These are phyloP conservation scores for Polypterus bichir DNA, from an alignment of 2,113 vertebrate genomes.

Conservation along the genomic window DNA sequence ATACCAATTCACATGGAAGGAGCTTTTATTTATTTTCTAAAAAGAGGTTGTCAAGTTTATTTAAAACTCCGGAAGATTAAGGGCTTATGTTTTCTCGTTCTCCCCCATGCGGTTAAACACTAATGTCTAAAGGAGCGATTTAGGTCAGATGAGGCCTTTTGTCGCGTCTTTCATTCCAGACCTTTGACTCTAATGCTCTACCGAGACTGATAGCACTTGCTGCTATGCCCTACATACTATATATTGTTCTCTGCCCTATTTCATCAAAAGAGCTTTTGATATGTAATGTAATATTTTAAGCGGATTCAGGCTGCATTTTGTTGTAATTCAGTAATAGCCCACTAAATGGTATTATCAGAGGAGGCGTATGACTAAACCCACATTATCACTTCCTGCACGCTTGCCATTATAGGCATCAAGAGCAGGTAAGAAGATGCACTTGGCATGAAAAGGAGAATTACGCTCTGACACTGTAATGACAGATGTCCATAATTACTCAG, in stretches of 20 bases:
- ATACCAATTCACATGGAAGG: too few relatives aligned
- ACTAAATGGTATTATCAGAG: too few relatives aligned
- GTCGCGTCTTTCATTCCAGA: slow-evolving; percentile 15
- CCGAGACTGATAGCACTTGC: slow-evolving; percentile 4
- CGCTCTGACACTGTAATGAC: too few relatives aligned
- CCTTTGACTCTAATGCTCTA: slow-evolving; percentile 4
- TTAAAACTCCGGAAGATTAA: slow-evolving; percentile 12
- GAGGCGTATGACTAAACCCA: too few relatives aligned
- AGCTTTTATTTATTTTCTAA: too few relatives aligned
- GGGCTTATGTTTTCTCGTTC: not conserved
- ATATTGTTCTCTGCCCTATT: slow-evolving; percentile 17
- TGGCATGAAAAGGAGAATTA: too few relatives aligned
- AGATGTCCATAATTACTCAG: too few relatives aligned
- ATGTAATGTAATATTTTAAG: slow-evolving; percentile 13
- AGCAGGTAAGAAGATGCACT: too few relatives aligned
- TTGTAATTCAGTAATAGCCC: slow-evolving; percentile 18
- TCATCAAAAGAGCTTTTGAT: slow-evolving; percentile 11
- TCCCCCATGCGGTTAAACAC: slow-evolving; percentile 5
- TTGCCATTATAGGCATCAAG: too few relatives aligned
- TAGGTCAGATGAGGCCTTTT: slow-evolving; percentile 17
- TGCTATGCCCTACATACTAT: slow-evolving; percentile 17
- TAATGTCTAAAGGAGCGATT: slow-evolving; percentile 24
- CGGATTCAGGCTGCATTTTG: slow-evolving; percentile 13
- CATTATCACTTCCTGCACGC: too few relatives aligned
- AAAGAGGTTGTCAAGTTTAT: slow-evolving; percentile 9